phyloP scores from a whole-genome alignment of 2,797 vertebrate genomes.

The Tragopan temminckii region DNA sequence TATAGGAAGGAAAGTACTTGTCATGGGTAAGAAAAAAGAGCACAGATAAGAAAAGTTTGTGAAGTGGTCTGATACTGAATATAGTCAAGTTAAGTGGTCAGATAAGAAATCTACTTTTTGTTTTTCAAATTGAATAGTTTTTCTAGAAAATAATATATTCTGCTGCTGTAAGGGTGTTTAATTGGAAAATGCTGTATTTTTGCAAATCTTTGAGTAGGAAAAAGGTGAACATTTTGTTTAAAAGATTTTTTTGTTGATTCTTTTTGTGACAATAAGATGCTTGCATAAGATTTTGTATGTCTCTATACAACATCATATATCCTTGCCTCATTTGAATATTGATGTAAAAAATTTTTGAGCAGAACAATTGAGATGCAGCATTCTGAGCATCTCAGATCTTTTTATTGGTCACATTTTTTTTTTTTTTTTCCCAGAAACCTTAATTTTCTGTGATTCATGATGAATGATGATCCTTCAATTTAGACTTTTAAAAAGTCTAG shows the following conservation, averaged over 20 bases:
- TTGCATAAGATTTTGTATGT: background rate
- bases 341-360: background rate
- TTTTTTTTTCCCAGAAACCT: background rate
- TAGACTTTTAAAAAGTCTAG: background rate
- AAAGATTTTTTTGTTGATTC: background rate
- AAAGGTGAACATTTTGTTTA: background rate
- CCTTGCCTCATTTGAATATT: background rate
- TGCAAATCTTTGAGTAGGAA: background rate
- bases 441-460: background rate
- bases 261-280: background rate
- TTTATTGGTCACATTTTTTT: background rate
- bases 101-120: background rate
- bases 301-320: background rate
- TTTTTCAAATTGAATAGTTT: background rate
- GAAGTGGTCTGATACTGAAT: background rate
- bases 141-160: background rate
- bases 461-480: background rate
- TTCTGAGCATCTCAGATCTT: background rate
- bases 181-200: background rate
- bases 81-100: background rate
- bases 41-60: background rate
- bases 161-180: background rate
- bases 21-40: background rate
- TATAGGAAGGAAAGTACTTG: background rate
- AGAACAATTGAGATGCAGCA: background rate